A percentile compares a stretch with the other conserved stretches of the same genome.
These are phyloP conservation scores for Trogon melanurus DNA, from an alignment of 2,113 vertebrate genomes.

Conservation along the genomic window DNA sequence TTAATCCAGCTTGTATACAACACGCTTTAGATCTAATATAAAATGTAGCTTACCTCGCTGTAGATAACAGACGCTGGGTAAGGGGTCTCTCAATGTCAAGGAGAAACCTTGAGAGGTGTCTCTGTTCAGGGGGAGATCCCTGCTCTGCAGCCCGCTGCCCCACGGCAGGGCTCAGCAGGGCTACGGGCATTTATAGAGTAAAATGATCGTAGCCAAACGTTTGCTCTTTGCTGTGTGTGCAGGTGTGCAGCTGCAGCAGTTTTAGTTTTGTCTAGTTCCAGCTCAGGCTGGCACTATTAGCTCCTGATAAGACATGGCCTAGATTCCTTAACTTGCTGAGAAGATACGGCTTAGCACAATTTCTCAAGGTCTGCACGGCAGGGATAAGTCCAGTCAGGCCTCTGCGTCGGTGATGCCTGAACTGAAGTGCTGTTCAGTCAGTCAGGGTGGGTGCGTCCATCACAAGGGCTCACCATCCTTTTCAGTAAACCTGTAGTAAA, in stretches of 20 bases:
- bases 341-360: background rate
- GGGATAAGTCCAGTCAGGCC: background rate
- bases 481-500: background rate
- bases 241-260: background rate
- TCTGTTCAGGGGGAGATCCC: too few species aligned
- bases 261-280: rapidly evolving
- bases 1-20: background rate
- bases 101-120: background rate
- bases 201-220: background rate
- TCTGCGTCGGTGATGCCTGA: background rate
- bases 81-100: background rate
- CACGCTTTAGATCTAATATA: background rate
- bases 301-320: background rate
- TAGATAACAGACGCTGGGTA: background rate
- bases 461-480: background rate
- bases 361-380: background rate
- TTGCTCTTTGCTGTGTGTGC: background rate
- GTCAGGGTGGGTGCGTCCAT: background rate
- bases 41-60: background rate
- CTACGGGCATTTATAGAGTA: background rate
- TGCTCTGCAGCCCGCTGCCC: rapidly evolving
- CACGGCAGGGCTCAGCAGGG: background rate
- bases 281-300: background rate
- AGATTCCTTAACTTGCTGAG: background rate
- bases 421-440: background rate